Evolutionary conservation across 2,113 vertebrate genomes (phyloP).

Genomic region (Spea multiplicata): DNA sequence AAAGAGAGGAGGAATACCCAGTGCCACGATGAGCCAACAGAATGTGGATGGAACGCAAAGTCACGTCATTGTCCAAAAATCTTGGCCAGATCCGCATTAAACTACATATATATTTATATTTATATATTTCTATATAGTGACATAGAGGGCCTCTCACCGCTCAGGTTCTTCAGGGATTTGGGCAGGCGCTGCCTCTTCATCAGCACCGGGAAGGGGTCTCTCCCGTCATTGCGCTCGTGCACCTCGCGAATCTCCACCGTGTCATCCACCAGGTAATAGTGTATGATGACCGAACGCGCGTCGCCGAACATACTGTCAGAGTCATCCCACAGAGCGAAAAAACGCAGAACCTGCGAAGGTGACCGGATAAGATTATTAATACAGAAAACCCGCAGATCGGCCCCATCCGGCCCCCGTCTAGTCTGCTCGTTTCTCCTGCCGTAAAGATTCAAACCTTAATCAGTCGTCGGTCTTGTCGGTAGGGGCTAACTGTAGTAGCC

Average conservation of each 20-base stretch:
- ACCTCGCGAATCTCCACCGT: constrained; percentile 86
- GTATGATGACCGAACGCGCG: constrained; percentile 69
- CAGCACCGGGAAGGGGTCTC: constrained; percentile 79
- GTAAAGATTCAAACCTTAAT: no score
- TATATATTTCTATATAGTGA: background rate
- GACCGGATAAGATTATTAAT: background rate
- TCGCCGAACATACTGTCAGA: constrained; percentile 66
- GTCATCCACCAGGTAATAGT: constrained; percentile 85
- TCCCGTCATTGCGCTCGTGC: constrained; percentile 77
- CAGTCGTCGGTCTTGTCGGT: no score
- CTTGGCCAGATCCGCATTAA: no score
- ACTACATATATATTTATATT: background rate
- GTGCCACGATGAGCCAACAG: no score
- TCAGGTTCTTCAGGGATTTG: constrained; percentile 59
- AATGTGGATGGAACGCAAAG: no score
- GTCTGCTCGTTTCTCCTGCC: no score
- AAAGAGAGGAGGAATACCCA: no score
- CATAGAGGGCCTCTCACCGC: constrained; percentile 14
- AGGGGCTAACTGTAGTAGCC: no score
- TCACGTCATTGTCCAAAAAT: no score
- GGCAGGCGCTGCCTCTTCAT: constrained; percentile 78
- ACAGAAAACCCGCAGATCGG: no score
- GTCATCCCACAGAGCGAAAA: constrained; percentile 84
- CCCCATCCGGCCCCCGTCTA: no score
- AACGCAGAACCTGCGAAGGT: constrained; percentile 80